Evolutionary conservation across 2,797 vertebrate species (phyloP), one percentile per base, ranked within the genome.

Genomic region (Mormyrops attenuatus): DNA sequence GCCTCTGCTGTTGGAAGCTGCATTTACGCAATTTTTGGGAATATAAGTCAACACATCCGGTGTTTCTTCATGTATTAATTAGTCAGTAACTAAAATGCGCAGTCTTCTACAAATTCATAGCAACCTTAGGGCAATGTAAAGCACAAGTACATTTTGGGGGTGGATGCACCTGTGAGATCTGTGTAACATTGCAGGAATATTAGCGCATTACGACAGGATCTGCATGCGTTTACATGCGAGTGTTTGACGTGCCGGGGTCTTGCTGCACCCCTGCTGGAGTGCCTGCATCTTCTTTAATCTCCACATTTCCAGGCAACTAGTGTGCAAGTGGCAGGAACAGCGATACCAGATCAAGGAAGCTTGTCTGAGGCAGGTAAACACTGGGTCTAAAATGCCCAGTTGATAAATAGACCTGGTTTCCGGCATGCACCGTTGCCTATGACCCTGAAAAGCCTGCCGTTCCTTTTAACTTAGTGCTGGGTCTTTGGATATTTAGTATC

Each of bases 341-440:
- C 41, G 26, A 87, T 52, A 47, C 84, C 57, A 49, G 38, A 50
- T 66, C 34, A 50, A 15, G 82, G 88, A 85, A 86, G 85, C 89
- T 30, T 66, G 88, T 82, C 22, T 85, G n/a, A 11, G n/a, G 89
- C 60, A 53, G 84, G 85, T 89, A 87, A 89, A 66, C 50, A 17
- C 38, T 17, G 20, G 50, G 22, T 11, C 30, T 26, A 52, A 30
- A 15, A 49, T 26, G 15, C 22, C 47, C 84, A 85, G 49, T n/a
- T 49, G 47, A 30, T 49, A 30, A 49, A 85, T 9, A 52, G 47
- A 85, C 22, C 47, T 38, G 66, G 30, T 73, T 73, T 73, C 30
- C 17, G 69, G 69, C 34, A 73, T 15, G 13, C 69, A 7, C 1
- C 13, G 3, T 2, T 30, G 13, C 34, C 30, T 73, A 38, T 73